phyloP scores from a whole-genome alignment of 1,140 invertebrate species.

The Wasmannia auropunctata region DNA sequence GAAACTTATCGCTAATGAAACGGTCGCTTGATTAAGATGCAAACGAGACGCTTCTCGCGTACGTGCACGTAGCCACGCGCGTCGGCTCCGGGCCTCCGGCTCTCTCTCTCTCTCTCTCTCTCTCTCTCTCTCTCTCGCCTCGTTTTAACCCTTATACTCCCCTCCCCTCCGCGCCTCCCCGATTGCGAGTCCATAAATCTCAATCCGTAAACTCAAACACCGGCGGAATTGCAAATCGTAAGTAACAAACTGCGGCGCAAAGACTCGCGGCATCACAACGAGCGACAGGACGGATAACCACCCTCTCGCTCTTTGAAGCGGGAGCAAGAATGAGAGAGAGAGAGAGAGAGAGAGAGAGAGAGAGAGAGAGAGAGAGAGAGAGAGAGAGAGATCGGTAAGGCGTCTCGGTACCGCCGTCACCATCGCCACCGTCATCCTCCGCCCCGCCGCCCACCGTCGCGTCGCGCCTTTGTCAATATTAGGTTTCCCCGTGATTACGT shows the following conservation, averaged over 20 bases:
- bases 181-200: slow-evolving; percentile 58
- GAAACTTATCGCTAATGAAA: slow-evolving; percentile 50
- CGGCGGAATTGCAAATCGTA: slow-evolving; percentile 58
- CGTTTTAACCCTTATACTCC: background rate
- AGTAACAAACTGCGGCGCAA: slow-evolving; percentile 54
- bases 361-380: background rate
- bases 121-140: background rate
- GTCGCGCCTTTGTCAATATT: slow-evolving; percentile 66
- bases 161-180: background rate
- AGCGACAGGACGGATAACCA: background rate
- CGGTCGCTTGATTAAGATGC: slow-evolving; percentile 49
- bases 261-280: slow-evolving; percentile 53
- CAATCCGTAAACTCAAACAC: slow-evolving; percentile 60
- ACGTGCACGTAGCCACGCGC: slow-evolving; percentile 11
- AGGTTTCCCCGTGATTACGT: slow-evolving; percentile 68
- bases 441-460: background rate
- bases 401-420: background rate
- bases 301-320: slow-evolving; percentile 33
- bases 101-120: too few species aligned
- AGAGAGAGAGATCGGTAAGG: background rate
- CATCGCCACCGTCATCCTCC: background rate
- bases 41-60: slow-evolving; percentile 36
- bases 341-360: background rate
- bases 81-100: background rate
- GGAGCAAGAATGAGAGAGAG: slow-evolving; percentile 11